These are phyloP conservation scores for Epizoanthus stellaris DNA, from an alignment of 92 coral and sea anemone species.

Conservation along the genomic window DNA sequence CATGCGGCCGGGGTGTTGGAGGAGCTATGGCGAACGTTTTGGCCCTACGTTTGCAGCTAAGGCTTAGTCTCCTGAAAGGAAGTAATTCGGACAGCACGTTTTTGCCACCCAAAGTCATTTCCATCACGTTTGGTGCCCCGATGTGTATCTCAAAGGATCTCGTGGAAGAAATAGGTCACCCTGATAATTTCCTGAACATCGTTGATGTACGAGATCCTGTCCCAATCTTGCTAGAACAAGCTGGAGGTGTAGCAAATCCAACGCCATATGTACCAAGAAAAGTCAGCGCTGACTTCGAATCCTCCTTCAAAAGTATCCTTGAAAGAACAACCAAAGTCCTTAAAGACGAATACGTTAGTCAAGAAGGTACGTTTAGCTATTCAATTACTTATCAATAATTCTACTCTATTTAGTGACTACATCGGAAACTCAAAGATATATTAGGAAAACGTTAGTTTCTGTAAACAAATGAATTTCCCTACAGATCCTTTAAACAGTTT, in stretches of 20 bases:
- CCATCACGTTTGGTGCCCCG: slow-evolving; percentile 29
- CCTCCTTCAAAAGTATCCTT: not conserved
- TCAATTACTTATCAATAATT: too few species aligned
- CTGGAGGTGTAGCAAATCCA: slow-evolving; percentile 4
- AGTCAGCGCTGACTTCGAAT: not conserved
- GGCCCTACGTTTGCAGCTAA: slow-evolving; percentile 1
- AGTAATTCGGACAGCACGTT: not conserved
- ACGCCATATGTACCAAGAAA: not conserved
- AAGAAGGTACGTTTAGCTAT: not conserved
- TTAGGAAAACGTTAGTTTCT: too few species aligned
- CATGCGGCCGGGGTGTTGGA: slow-evolving; percentile 24
- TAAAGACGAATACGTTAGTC: not conserved
- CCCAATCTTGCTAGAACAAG: slow-evolving; percentile 9
- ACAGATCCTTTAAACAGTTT: too few species aligned
- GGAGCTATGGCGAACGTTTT: slow-evolving; percentile 11
- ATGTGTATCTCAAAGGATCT: slow-evolving; percentile 23
- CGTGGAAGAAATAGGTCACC: slow-evolving; percentile 11
- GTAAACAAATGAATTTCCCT: too few species aligned
- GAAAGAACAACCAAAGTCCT: not conserved
- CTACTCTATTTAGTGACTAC: too few species aligned
- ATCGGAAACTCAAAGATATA: too few species aligned
- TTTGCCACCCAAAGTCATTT: not conserved
- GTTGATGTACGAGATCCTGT: slow-evolving; percentile 10
- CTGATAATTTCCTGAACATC: slow-evolving; percentile 22
- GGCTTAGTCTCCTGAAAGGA: not conserved